phyloP scores from a whole-genome alignment of 2,888 invertebrate species.

The Capitulum mitella region DNA sequence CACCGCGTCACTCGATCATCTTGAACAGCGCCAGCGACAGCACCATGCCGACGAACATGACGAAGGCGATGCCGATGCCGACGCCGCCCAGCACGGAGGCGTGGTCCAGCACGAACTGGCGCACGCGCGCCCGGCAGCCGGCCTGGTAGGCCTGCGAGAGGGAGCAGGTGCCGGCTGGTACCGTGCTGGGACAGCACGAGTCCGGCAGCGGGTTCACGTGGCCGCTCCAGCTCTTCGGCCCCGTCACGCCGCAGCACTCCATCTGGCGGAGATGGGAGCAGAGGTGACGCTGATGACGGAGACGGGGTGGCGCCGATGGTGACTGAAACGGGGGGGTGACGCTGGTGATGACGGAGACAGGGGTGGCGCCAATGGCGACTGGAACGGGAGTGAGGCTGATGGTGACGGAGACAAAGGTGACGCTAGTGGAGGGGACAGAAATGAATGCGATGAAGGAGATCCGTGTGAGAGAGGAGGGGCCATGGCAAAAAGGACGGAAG shows the following conservation, averaged over 20 bases:
- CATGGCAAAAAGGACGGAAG: too few species aligned
- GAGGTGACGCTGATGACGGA: too few species aligned
- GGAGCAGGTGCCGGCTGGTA: conserved; percentile 51
- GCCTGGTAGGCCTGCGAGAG: conserved; percentile 58
- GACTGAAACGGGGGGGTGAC: too few species aligned
- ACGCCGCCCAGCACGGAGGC: conserved; percentile 71
- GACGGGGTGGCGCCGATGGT: too few species aligned
- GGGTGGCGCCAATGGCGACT: too few species aligned
- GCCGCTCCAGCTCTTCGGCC: conserved; percentile 29
- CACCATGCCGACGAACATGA: conserved; percentile 58
- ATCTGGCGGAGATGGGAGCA: conserved; percentile 27
- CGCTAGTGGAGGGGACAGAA: too few species aligned
- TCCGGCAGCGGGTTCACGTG: conserved; percentile 4
- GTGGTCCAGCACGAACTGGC: conserved; percentile 63
- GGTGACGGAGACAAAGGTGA: too few species aligned
- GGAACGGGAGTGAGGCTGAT: too few species aligned
- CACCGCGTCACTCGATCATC: conserved; percentile 56
- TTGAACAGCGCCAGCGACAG: conserved; percentile 70
- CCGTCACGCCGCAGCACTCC: conserved; percentile 35
- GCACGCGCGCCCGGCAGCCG: conserved; percentile 67
- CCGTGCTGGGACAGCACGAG: conserved; percentile 41
- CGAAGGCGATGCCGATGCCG: conserved; percentile 71
- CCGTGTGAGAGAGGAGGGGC: too few species aligned
- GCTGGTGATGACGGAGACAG: too few species aligned
- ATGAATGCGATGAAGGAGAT: too few species aligned